Evolutionary conservation across 2,888 invertebrate genomes (phyloP), one percentile per base, ranked within the genome.

Genomic region (Eristalinus sepulchralis): DNA sequence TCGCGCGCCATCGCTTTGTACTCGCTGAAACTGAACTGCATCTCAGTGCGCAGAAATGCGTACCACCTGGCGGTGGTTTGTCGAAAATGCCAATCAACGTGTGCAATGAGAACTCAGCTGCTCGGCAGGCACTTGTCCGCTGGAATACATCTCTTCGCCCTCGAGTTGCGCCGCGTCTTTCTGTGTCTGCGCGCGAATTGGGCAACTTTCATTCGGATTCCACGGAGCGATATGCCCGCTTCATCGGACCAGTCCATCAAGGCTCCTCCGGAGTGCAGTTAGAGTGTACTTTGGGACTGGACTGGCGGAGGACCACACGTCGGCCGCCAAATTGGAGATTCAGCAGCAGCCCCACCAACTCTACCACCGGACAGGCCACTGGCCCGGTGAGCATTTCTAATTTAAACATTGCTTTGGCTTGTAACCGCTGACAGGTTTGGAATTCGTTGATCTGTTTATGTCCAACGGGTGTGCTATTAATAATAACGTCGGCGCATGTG

Each of bases 381-480:
- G 17, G 34, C 34, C 34, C 17, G 57, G 70, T 34, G 64, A 64
- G 66, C 85, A 82, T 85, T 85, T 82, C 85, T 82, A 82, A 85
- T 82, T 78, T 78, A 85, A 85, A 85, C 85, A 85, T 82, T 82
- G 73, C 82, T 82, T 82, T 78, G 85, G 82, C 77, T 64, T 82
- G 77, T 77, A 73, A 77, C 77, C 77, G 73, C 85, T 85, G 85
- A 82, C 85, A 82, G 85, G 83, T 86, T 86, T 73, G 78, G 71
- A 83, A 86, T 86, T 73, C 83, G 83, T 63, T 86, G 83, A 86
- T 86, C 86, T 78, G 86, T 86, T 85, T 83, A 86, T 86, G 86
- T 83, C 86, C 79, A 83, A 83, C 86, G 86, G 86, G 83, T 86
- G 86, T 86, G 78, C 86, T 86, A 86, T 86, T 86, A 85, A 85